Conservation (phyloP, 2,113 vertebrate species). For the Dipodomys ordii region DNA sequence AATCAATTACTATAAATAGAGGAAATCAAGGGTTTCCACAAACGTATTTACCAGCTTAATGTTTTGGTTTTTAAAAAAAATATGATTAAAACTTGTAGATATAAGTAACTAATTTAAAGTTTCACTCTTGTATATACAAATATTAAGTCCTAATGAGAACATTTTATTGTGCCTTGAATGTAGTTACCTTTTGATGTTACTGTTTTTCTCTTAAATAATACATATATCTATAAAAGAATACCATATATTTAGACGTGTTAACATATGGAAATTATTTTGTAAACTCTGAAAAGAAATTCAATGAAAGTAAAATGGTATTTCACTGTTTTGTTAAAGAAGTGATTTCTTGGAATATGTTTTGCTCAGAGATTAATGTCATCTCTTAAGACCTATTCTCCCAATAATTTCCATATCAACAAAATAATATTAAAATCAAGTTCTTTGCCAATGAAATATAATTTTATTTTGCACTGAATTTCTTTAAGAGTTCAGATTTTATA, state of each 20-base stretch:
- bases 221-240: not conserved
- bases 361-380: no score
- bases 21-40: not conserved
- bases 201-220: not conserved
- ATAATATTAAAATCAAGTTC: no score
- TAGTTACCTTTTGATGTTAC: not conserved
- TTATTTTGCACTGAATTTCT: no score
- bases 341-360: no score
- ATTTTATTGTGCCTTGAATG: not conserved
- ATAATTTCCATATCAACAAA: no score
- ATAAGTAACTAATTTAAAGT: not conserved
- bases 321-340: not conserved
- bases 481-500: no score
- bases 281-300: not conserved
- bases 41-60: not conserved
- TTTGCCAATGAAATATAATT: no score
- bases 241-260: not conserved
- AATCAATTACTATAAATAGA: not conserved
- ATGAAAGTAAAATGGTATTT: constrained; percentile 8
- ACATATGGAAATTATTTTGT: not conserved
- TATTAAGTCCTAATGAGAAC: not conserved
- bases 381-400: no score
- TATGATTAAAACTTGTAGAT: constrained; percentile 7
- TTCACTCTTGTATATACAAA: not conserved
- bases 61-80: not conserved